Conservation (phyloP, 2,888 invertebrate genomes). For the Imbricaverruca yamaguchii region DNA sequence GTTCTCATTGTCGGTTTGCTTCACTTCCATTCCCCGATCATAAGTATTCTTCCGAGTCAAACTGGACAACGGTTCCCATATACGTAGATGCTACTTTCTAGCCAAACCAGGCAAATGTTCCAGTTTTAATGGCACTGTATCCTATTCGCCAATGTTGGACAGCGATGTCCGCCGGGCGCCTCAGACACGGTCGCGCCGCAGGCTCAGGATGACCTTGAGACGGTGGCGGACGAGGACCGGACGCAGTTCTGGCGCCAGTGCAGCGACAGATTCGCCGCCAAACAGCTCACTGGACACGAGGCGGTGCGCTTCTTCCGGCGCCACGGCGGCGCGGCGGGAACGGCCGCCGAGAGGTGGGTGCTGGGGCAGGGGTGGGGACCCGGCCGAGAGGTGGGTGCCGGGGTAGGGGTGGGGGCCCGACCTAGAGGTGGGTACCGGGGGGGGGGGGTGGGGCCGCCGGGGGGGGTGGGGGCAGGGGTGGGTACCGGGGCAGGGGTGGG, state of each 20-base stretch:
- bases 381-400: background rate
- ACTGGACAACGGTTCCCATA: background rate
- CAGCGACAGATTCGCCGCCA: background rate
- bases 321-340: background rate
- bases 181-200: background rate
- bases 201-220: background rate
- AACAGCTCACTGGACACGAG: background rate
- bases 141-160: too few relatives aligned
- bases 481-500: background rate
- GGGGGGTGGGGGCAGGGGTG: background rate
- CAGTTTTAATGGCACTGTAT: too few relatives aligned
- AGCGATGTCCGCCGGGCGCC: too few relatives aligned
- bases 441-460: too few relatives aligned
- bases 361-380: background rate
- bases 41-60: background rate
- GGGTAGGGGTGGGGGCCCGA: background rate
- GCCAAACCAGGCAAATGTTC: too few relatives aligned
- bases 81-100: too few relatives aligned
- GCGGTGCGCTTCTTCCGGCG: background rate
- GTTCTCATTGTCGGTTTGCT: too few relatives aligned
- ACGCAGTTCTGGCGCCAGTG: background rate
- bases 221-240: slow-evolving; percentile 9
- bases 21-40: too few relatives aligned
- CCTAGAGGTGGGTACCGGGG: background rate
- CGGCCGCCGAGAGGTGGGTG: background rate